Percentiles rank a stretch among this genome's conserved stretches.
These are phyloP conservation scores for Microtus montanus DNA, from an alignment of 2,113 vertebrate species.

Conservation along the genomic window DNA sequence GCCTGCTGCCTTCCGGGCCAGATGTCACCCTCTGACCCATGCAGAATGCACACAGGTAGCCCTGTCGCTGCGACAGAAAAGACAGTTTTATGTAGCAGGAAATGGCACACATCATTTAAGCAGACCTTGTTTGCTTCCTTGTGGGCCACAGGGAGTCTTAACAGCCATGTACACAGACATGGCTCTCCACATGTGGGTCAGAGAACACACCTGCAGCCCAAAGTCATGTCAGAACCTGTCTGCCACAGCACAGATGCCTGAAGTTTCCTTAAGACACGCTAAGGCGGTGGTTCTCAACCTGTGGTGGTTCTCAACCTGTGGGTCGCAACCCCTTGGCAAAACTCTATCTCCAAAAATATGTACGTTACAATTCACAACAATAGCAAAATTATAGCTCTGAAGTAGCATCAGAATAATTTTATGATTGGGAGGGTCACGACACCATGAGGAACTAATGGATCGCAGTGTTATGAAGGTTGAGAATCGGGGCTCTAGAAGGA, in stretches of 20 bases:
- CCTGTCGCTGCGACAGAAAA: not conserved
- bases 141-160: not conserved
- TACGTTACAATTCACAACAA: not conserved
- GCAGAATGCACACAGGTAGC: not conserved
- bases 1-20: not conserved
- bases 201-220: not conserved
- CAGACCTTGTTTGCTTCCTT: not conserved
- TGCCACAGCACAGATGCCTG: not conserved
- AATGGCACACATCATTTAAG: not conserved
- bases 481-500: not conserved
- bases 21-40: not conserved
- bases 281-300: not conserved
- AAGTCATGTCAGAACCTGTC: not conserved
- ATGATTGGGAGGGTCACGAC: not conserved
- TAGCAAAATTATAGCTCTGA: not conserved
- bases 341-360: not conserved
- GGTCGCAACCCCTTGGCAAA: not conserved
- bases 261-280: not conserved
- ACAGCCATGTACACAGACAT: not conserved
- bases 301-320: not conserved
- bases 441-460: not conserved
- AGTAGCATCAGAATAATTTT: not conserved
- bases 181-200: not conserved
- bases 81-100: not conserved
- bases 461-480: not conserved